Evolutionary conservation across 1,140 invertebrate species (phyloP).

Genomic region (Rhizoglyphus robini): DNA sequence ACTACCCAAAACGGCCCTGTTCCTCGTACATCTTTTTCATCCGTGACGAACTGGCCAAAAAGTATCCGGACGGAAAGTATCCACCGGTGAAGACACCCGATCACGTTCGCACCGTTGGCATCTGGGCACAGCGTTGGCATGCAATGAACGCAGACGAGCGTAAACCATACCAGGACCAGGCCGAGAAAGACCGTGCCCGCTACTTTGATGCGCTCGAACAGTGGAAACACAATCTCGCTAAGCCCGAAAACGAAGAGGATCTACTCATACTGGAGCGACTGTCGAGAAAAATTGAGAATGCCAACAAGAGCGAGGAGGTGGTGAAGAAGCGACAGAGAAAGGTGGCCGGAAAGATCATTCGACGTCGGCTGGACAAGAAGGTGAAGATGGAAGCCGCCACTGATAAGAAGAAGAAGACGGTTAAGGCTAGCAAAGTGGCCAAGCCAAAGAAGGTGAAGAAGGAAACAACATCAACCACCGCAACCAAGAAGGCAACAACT

Average conservation of each 20-base stretch:
- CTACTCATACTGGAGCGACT: neutral
- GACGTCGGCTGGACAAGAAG: neutral
- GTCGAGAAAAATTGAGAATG: neutral
- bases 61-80: constrained; percentile 12
- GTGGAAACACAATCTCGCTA: constrained; percentile 15
- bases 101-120: neutral
- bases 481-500: neutral
- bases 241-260: constrained; percentile 11
- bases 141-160: neutral
- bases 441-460: neutral
- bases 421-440: neutral
- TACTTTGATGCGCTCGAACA: constrained; percentile 11
- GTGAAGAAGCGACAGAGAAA: neutral
- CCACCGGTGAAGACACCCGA: constrained; percentile 1
- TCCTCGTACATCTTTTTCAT: constrained; percentile 10
- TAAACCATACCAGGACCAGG: neutral
- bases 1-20: constrained; percentile 4
- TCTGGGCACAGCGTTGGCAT: constrained; percentile 5
- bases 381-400: neutral
- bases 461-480: no score
- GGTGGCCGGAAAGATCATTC: neutral
- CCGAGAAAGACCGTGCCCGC: neutral
- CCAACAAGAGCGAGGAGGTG: neutral
- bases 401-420: constrained; percentile 2
- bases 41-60: neutral